A percentile compares a stretch with the other conserved stretches of the same genome.
These are phyloP conservation scores for Gymnoscopelus braueri DNA, from an alignment of 2,797 vertebrate species.

Conservation along the genomic window DNA sequence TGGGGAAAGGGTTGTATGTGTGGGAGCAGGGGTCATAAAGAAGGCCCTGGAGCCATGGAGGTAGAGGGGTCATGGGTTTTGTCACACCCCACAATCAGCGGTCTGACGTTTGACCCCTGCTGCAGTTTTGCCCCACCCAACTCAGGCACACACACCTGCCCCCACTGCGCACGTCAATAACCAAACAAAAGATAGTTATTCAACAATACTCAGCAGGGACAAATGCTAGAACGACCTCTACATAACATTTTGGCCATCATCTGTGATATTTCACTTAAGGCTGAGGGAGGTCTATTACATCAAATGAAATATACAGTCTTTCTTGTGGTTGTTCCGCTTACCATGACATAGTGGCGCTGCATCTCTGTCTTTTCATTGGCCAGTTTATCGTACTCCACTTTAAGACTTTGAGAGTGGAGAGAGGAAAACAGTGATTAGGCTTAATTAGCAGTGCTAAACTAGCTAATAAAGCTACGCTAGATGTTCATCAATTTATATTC, in stretches of 20 bases:
- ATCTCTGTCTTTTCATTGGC: slow-evolving; percentile 97
- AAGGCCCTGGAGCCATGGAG: slow-evolving; percentile 45
- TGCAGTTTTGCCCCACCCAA: slow-evolving; percentile 52
- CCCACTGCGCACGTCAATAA: slow-evolving; percentile 38
- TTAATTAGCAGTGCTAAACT: background rate
- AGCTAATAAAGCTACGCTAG: background rate
- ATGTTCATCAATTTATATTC: background rate
- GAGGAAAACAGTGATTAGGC: slow-evolving; percentile 11
- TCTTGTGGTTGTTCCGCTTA: slow-evolving; percentile 70
- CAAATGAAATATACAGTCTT: slow-evolving; percentile 25
- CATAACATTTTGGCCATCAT: slow-evolving; percentile 50
- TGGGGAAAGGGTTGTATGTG: slow-evolving; percentile 36
- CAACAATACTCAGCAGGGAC: slow-evolving; percentile 42
- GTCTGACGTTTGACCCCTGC: slow-evolving; percentile 71
- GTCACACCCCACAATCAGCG: slow-evolving; percentile 71
- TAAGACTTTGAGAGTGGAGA: slow-evolving; percentile 79
- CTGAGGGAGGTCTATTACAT: slow-evolving; percentile 51
- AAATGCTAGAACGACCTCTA: slow-evolving; percentile 47
- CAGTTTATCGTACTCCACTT: slow-evolving; percentile 97
- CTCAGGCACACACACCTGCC: slow-evolving; percentile 12
- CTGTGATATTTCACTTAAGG: slow-evolving; percentile 68
- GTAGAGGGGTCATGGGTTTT: slow-evolving; percentile 18
- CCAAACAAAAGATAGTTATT: slow-evolving; percentile 65
- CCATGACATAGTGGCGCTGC: slow-evolving; percentile 98
- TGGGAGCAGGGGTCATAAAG: slow-evolving; percentile 58